Conservation (phyloP, 2,113 vertebrate species). For the Corvus moneduloides region DNA sequence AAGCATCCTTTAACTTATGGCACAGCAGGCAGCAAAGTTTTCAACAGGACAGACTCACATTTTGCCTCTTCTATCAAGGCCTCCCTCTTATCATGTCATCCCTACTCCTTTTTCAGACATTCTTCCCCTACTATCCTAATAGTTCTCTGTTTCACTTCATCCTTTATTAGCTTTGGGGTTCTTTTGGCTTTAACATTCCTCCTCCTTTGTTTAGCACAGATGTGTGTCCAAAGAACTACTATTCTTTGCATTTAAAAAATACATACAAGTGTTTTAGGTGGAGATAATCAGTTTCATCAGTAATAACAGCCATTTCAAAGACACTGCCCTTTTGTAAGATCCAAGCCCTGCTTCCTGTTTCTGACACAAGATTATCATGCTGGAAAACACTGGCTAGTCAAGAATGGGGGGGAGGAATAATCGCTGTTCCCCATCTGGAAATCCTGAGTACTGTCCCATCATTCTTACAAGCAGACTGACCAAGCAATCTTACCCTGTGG, state of each 20-base stretch:
- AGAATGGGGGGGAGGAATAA: neutral
- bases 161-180: neutral
- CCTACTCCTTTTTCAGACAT: neutral
- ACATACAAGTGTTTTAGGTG: neutral
- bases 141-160: neutral
- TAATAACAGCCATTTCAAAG: neutral
- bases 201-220: neutral
- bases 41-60: neutral
- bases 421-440: neutral
- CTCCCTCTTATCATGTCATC: neutral
- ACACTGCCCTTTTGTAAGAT: neutral
- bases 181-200: neutral
- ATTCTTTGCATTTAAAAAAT: neutral
- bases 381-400: neutral
- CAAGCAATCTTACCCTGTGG: neutral
- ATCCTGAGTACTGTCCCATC: accelerated
- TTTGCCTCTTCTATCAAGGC: neutral
- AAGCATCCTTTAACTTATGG: neutral
- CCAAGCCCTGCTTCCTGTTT: neutral
- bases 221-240: neutral
- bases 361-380: neutral
- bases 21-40: neutral
- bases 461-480: neutral
- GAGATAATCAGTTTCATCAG: neutral
- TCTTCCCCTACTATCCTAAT: neutral